These are phyloP conservation scores for Drosophila falleni DNA, from an alignment of 2,888 invertebrate species.

Conservation along the genomic window DNA sequence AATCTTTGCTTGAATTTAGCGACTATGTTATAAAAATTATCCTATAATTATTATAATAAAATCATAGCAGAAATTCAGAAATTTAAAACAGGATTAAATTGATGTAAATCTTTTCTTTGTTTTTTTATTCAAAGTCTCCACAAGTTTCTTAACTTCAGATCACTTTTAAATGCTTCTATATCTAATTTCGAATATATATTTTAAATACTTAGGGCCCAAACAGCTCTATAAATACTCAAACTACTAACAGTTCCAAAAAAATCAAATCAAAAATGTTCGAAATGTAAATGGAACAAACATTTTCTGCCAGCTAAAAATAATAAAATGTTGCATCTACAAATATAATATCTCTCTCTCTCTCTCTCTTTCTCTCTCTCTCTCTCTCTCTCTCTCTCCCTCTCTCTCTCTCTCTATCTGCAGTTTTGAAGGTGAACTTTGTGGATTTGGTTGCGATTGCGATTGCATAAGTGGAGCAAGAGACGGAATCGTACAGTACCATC, in stretches of 20 bases:
- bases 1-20: too few species aligned
- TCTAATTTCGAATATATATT: constrained; percentile 29
- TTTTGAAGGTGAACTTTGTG: constrained; percentile 59
- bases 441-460: constrained; percentile 38
- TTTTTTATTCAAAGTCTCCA: too few species aligned
- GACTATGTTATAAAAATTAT: too few species aligned
- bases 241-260: constrained; percentile 31
- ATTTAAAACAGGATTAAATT: too few species aligned
- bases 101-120: too few species aligned
- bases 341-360: neutral
- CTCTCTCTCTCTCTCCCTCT: neutral
- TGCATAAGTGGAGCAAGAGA: constrained; percentile 57
- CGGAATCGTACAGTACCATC: constrained; percentile 16
- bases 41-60: too few species aligned
- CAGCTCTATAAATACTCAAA: constrained; percentile 12
- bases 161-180: neutral
- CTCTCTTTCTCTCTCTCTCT: neutral
- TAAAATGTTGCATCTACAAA: constrained; percentile 34
- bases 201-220: constrained; percentile 33
- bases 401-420: constrained; percentile 7
- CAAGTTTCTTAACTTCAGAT: neutral
- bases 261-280: constrained; percentile 50
- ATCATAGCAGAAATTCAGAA: too few species aligned
- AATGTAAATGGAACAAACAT: constrained; percentile 72
- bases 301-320: constrained; percentile 50